phyloP scores from a whole-genome alignment of 37 sponge, comb jelly and placozoan species.

The Halichondria panicea region DNA sequence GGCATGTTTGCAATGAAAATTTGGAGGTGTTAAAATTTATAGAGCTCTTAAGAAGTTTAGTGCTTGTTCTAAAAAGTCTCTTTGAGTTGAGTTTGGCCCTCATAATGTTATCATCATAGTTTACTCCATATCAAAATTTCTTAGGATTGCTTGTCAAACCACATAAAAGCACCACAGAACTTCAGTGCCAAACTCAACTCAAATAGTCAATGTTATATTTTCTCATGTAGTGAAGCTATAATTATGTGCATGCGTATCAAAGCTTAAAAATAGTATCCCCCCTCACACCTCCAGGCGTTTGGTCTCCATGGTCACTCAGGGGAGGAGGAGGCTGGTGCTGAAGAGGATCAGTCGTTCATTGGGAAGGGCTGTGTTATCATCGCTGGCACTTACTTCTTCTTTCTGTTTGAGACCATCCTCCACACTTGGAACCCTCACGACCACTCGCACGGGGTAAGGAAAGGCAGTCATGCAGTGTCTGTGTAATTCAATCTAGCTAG shows the following conservation, averaged over 20 bases:
- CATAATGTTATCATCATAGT: not conserved
- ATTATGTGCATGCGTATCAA: no score
- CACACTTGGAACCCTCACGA: conserved; percentile 20
- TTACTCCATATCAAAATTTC: no score
- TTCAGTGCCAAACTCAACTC: no score
- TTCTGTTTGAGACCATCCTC: conserved; percentile 64
- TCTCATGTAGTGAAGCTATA: no score
- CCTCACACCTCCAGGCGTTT: conserved; percentile 39
- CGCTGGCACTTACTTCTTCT: conserved; percentile 58
- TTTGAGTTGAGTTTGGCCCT: not conserved
- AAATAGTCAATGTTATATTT: no score
- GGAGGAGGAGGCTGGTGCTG: conserved; percentile 19
- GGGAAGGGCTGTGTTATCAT: conserved; percentile 62
- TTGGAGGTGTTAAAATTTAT: no score
- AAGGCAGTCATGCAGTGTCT: no score
- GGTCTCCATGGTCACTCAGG: conserved; percentile 29
- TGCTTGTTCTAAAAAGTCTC: not conserved
- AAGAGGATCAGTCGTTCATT: conserved; percentile 28
- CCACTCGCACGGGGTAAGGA: conserved; percentile 17
- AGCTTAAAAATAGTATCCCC: no score
- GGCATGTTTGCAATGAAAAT: no score
- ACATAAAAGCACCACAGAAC: no score
- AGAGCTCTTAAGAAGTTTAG: not conserved
- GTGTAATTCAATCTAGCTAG: no score
- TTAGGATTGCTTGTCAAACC: no score